Conservation (phyloP, 2,888 invertebrate genomes). For the Aleiodes testaceus region DNA sequence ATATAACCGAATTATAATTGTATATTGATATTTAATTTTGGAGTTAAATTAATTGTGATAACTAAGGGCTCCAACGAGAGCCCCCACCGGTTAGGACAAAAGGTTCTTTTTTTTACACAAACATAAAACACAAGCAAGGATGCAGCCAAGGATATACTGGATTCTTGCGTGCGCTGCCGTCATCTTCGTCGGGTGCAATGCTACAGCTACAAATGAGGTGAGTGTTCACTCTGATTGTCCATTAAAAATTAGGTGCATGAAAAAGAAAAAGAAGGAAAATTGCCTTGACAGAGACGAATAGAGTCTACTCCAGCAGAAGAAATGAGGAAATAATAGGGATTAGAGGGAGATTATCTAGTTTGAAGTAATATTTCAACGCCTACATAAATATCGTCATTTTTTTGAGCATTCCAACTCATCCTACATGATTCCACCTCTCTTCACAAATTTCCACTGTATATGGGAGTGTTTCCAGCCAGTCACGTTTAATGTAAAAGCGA, state of each 20-base stretch:
- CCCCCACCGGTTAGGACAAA: conserved; percentile 4
- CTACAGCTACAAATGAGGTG: conserved; percentile 80
- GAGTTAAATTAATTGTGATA: conserved; percentile 15
- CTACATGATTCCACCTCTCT: neutral
- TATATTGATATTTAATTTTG: conserved; percentile 5
- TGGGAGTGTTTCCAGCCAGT: conserved; percentile 15
- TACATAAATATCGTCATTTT: neutral
- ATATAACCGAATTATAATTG: neutral
- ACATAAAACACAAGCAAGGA: conserved; percentile 61
- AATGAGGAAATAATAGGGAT: neutral
- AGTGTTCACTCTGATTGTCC: conserved; percentile 69
- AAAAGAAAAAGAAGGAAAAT: neutral
- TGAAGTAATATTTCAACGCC: neutral
- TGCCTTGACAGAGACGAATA: too few species aligned
- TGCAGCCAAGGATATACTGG: conserved; percentile 86
- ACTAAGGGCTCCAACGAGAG: conserved; percentile 20
- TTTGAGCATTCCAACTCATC: conserved; percentile 1
- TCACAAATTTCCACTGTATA: neutral
- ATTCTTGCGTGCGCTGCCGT: conserved; percentile 83
- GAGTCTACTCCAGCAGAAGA: neutral
- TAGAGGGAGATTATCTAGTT: too few species aligned
- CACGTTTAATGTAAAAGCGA: neutral
- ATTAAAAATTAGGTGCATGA: neutral
- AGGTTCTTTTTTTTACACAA: conserved; percentile 34
- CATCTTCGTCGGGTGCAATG: conserved; percentile 83